phyloP scores from a whole-genome alignment of 2,888 invertebrate genomes.

The Diploptera punctata region DNA sequence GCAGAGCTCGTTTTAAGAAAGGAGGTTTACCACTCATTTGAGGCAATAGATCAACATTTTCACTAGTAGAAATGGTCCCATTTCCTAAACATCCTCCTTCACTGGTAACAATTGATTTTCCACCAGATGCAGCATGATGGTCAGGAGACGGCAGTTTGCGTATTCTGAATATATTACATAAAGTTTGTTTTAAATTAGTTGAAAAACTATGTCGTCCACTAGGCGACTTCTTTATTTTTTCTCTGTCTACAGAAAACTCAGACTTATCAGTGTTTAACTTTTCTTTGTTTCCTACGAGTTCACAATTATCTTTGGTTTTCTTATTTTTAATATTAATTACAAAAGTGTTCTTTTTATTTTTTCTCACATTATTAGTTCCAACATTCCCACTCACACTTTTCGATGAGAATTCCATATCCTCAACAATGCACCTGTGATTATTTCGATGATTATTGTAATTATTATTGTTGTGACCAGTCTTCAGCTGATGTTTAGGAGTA shows the following conservation, averaged over 20 bases:
- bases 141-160: conserved; percentile 62
- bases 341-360: conserved; percentile 63
- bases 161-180: conserved; percentile 85
- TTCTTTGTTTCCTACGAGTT: conserved; percentile 24
- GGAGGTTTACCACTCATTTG: conserved; percentile 55
- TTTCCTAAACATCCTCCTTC: conserved; percentile 43
- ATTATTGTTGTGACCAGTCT: conserved; percentile 50
- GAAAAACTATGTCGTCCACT: conserved; percentile 66
- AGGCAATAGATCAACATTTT: conserved; percentile 32
- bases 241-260: conserved; percentile 47
- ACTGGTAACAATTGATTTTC: conserved; percentile 47
- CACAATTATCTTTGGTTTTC: conserved; percentile 57
- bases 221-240: conserved; percentile 69
- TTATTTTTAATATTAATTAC: conserved; percentile 68
- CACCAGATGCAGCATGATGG: conserved; percentile 52
- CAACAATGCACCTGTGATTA: conserved; percentile 55
- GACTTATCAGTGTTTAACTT: conserved; percentile 23
- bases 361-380: conserved; percentile 58
- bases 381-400: conserved; percentile 57
- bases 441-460: conserved; percentile 54
- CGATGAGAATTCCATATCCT: conserved; percentile 50
- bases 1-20: conserved; percentile 70
- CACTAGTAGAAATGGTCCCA: conserved; percentile 22
- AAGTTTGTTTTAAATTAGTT: conserved; percentile 79
- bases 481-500: conserved; percentile 37